Percentiles rank a stretch among this genome's conserved stretches.
These are phyloP conservation scores for Drosophila suboccidentalis DNA, from an alignment of 2,888 invertebrate genomes.

Conservation along the genomic window DNA sequence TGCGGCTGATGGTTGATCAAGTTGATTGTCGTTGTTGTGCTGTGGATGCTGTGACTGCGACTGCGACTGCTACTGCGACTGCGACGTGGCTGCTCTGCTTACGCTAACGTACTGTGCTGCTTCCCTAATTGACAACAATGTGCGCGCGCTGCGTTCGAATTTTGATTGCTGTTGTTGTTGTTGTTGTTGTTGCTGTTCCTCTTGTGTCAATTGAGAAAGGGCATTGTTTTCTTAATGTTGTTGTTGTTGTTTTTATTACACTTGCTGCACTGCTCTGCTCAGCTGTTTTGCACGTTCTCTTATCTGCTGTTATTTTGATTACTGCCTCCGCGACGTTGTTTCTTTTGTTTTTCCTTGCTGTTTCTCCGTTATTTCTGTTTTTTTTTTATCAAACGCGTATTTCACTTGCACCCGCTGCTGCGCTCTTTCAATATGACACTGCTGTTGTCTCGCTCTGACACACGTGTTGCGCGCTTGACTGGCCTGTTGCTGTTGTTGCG, in stretches of 20 bases:
- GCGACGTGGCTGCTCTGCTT: conserved; percentile 32
- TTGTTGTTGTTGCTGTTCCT: conserved; percentile 29
- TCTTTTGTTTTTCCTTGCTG: conserved; percentile 47
- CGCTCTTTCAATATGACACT: conserved; percentile 20
- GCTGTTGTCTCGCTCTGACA: conserved; percentile 48
- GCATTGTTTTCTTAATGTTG: conserved; percentile 29
- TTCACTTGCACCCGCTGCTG: conserved; percentile 41
- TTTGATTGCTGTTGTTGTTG: conserved; percentile 16
- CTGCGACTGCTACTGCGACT: conserved; percentile 20
- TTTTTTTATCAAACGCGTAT: conserved; percentile 43
- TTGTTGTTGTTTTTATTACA: conserved; percentile 24
- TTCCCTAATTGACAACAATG: conserved; percentile 69
- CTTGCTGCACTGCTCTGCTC: conserved; percentile 46
- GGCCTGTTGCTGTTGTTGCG: conserved; percentile 34
- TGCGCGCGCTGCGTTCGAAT: conserved; percentile 38
- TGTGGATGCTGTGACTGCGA: conserved; percentile 26
- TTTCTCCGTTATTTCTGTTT: conserved; percentile 20
- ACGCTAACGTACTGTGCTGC: conserved; percentile 37
- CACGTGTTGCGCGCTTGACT: conserved; percentile 64
- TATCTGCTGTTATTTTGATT: conserved; percentile 51
- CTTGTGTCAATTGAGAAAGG: conserved; percentile 27
- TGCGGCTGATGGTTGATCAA: conserved; percentile 43
- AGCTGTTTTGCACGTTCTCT: conserved; percentile 75
- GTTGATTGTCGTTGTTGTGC: conserved; percentile 38
- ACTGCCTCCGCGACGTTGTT: conserved; percentile 22